Evolutionary conservation across 1,140 invertebrate species (phyloP), one percentile per base, ranked within the genome.

Genomic region (Solenopsis invicta): DNA sequence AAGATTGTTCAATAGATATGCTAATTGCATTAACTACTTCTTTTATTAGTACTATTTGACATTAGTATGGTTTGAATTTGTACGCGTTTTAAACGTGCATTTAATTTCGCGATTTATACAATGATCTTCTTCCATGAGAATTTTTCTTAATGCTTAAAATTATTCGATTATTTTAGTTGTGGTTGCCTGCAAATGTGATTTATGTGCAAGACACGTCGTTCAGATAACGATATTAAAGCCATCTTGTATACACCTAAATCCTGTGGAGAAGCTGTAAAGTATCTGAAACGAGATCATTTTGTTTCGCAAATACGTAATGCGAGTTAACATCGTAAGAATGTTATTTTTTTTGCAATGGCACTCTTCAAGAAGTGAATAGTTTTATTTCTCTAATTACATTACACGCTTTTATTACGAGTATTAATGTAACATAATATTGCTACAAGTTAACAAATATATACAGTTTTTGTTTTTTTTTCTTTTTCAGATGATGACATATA

Each of bases 171-270:
- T 41, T 69, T 45, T 48, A 64, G 24, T 48, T 78, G 37, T 13
- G 41, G 29, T 41, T 66, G 50, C 34, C 66, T 69, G 18, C 9
- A 81, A 81, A 67, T 80, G 29, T 80, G 76, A 67, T 80, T 80
- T 80, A 10, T 66, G 45, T 67, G 45, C 45, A 45, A 45, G 29
- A 80, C 76, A 80, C 76, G 61, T 52, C 76, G 61, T 52, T 78
- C 18, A 45, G 45, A 80, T 80, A 80, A 80, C 29, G 61, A 80
- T 80, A 80, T 80, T 67, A 80, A 67, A 80, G 45, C 45, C 45
- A 34, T 24, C 61, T 66, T 24, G 41, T 52, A 67, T 66, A 67
- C 52, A 29, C 50, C 13, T 18, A 67, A 67, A 45, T 80, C 45
- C 29, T 52, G 13, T 12, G 29, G 12, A n/a, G 76, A 29, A n/a